Evolutionary conservation across 2,797 vertebrate species (phyloP).

Genomic region (Nasua narica): DNA sequence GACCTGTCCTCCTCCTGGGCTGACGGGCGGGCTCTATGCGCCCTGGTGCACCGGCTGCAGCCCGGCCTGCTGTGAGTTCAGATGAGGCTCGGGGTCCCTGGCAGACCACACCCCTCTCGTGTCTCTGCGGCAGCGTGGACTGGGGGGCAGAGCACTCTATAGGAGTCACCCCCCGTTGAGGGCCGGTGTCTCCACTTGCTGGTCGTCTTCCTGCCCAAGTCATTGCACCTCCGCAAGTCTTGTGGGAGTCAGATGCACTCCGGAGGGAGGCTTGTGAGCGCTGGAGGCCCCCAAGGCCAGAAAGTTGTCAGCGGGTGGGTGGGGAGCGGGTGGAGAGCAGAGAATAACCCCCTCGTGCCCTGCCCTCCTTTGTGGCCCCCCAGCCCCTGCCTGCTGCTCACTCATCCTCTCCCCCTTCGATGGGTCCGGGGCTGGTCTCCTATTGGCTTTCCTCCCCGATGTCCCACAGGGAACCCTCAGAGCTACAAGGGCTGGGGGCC

Average conservation of each 20-base stretch:
- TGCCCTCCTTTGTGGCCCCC: not conserved
- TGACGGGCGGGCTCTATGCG: slow-evolving; percentile 91
- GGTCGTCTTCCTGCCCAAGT: not conserved
- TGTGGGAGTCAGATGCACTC: not conserved
- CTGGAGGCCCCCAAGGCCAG: not conserved
- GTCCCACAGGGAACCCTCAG: slow-evolving; percentile 85
- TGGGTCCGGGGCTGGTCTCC: not conserved
- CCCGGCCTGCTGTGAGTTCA: slow-evolving; percentile 91
- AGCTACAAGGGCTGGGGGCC: slow-evolving; percentile 80
- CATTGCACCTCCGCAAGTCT: not conserved
- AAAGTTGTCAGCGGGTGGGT: not conserved
- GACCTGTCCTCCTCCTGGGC: slow-evolving; percentile 91
- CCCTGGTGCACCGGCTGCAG: slow-evolving; percentile 91
- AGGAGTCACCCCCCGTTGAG: not conserved
- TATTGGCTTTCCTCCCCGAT: not conserved
- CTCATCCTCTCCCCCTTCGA: not conserved
- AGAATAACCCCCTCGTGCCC: not conserved
- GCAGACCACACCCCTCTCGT: not conserved
- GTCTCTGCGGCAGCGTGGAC: not conserved
- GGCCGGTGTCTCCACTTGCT: not conserved
- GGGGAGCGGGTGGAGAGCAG: not conserved
- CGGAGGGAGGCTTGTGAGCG: not conserved
- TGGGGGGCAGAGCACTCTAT: not conserved
- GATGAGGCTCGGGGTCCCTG: rapidly evolving
- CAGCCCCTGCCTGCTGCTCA: too few relatives aligned